Evolutionary conservation across 1,140 invertebrate species (phyloP), one percentile per base, ranked within the genome.

Genomic region (Drosophila mayri): DNA sequence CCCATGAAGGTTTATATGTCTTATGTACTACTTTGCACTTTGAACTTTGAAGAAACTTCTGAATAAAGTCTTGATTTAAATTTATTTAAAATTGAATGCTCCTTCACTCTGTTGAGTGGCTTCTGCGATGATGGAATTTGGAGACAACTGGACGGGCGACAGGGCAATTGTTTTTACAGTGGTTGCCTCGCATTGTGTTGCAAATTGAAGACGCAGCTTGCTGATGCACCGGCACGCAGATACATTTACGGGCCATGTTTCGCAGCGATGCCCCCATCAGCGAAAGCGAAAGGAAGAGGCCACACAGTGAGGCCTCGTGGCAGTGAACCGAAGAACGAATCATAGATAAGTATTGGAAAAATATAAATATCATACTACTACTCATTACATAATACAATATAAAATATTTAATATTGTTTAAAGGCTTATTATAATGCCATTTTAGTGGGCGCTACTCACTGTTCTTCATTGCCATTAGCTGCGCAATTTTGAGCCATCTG

Each of bases 121-220:
- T 28, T 28, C 28, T 30, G 28, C 28, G 25, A 11, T 40, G 16
- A n/a, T 40, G n/a, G 18, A 71, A 32, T 67, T 55, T 67, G 59
- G 4, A 54, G 55, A 41, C 25, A 25, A 25, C 54, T 55, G 72
- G 25, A 25, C 35, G 18, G 67, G 25, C 16, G 38, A 20, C 35
- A 22, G 55, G 40, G 4, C 47, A 76, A 55, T 76, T 76, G 55
- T 67, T 76, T 67, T 55, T 55, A 32, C 40, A 49, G 62, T 60
- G 72, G 67, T 76, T 76, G 54, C 62, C 37, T 40, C 20, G 62
- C 62, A 76, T 76, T 76, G 74, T 72, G 37, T 25, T 35, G 35
- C 50, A 47, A 71, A 71, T 70, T 35, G 43, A 25, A 70, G 68
- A 47, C 68, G 49, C 50, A 67, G 40, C 67, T 32, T 68, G 11